Evolutionary conservation across 2,797 vertebrate genomes (phyloP).

Genomic region (Spinibarbus caldwelli): DNA sequence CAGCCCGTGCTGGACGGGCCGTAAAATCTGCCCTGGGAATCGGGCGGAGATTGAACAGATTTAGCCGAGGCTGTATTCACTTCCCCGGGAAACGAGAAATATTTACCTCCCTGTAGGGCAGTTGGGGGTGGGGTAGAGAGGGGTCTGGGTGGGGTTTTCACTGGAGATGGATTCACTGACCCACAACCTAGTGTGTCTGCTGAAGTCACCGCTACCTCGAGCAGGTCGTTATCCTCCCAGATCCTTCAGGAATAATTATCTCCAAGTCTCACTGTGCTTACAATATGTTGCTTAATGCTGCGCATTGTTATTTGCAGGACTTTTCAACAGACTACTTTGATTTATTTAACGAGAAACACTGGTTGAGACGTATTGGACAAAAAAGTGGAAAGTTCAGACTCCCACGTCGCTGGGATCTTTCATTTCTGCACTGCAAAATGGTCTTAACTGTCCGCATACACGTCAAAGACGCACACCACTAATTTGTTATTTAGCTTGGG

Average conservation of each 20-base stretch:
- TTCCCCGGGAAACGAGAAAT: slow-evolving; percentile 66
- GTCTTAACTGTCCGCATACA: neutral
- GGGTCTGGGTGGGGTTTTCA: slow-evolving; percentile 14
- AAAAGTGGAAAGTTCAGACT: slow-evolving; percentile 20
- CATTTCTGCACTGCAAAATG: neutral
- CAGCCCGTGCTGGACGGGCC: slow-evolving; percentile 1
- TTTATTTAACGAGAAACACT: slow-evolving; percentile 35
- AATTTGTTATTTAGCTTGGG: neutral
- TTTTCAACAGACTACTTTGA: slow-evolving; percentile 9
- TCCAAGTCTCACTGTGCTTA: neutral
- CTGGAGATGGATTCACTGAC: slow-evolving; percentile 29
- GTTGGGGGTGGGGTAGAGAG: slow-evolving; percentile 35
- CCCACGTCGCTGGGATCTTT: neutral
- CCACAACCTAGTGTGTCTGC: slow-evolving; percentile 16
- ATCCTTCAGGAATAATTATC: slow-evolving; percentile 20
- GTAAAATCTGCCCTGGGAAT: slow-evolving; percentile 57
- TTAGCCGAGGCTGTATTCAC: slow-evolving; percentile 54
- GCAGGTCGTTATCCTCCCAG: neutral
- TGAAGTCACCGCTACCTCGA: neutral
- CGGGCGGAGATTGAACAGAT: slow-evolving; percentile 56
- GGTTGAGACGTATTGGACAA: neutral
- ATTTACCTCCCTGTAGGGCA: slow-evolving; percentile 58
- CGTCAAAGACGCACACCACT: neutral
- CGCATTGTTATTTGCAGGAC: neutral
- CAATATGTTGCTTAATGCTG: slow-evolving; percentile 11